Evolutionary conservation across 2,888 invertebrate species (phyloP).

Genomic region (Glyphotaelius pellucidus): DNA sequence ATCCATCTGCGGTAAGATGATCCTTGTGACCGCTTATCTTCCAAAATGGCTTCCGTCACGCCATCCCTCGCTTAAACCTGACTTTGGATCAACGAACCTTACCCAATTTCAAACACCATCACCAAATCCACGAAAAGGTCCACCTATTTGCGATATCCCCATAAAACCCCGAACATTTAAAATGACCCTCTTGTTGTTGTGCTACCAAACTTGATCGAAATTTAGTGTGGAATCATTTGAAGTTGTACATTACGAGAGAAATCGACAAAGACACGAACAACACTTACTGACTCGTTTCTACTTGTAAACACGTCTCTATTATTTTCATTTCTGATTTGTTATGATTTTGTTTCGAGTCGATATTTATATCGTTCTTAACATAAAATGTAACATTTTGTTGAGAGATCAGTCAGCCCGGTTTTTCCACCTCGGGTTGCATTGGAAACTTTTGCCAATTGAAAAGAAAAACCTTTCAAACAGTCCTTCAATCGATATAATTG

Average conservation of each 20-base stretch:
- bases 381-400: neutral
- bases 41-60: conserved; percentile 44
- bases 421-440: neutral
- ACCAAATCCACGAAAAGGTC: neutral
- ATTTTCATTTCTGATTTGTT: conserved; percentile 28
- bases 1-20: conserved; percentile 42
- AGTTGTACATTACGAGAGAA: conserved; percentile 25
- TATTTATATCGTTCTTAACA: neutral
- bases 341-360: neutral
- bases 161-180: neutral
- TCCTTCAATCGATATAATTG: neutral
- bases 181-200: conserved; percentile 11
- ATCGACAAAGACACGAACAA: conserved; percentile 33
- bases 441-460: neutral
- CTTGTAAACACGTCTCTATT: neutral
- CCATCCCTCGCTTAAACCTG: conserved; percentile 46
- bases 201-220: neutral
- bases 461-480: neutral
- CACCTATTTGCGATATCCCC: neutral
- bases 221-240: neutral
- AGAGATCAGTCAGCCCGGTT: too few species aligned
- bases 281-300: conserved; percentile 34
- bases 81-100: neutral
- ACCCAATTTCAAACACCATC: neutral
- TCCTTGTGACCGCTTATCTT: conserved; percentile 44